A percentile compares a stretch with the other conserved stretches of the same genome.
Evolutionary conservation across 2,113 vertebrate species (phyloP).

Genomic region (Chauna torquata): DNA sequence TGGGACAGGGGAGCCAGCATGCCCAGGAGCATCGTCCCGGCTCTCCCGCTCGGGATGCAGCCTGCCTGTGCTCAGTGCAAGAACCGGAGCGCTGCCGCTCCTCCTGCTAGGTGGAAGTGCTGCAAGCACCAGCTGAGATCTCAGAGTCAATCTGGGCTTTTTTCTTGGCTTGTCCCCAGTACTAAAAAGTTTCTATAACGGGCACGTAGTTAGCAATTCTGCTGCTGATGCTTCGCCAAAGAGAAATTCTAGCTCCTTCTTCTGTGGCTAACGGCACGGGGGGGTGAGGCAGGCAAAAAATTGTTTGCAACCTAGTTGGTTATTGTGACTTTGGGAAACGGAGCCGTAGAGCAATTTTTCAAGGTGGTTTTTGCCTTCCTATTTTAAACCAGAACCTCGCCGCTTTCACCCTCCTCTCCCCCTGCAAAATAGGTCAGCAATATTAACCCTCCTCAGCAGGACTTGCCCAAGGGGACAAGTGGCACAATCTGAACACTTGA

Average conservation of each 20-base stretch:
- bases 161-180: constrained; percentile 55
- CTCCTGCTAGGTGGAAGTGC: not conserved
- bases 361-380: not conserved
- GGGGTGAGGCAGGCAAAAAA: not conserved
- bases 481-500: not conserved
- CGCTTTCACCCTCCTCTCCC: not conserved
- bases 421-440: not conserved
- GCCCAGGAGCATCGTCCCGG: not conserved
- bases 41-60: not conserved
- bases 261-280: not conserved
- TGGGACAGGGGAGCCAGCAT: rapidly evolving
- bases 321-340: not conserved
- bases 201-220: constrained; percentile 10
- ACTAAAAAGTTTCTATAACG: constrained; percentile 62
- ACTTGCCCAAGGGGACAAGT: constrained; percentile 46
- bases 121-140: constrained; percentile 51
- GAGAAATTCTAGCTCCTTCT: constrained; percentile 46
- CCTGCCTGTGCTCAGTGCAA: not conserved
- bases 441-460: not conserved
- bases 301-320: not conserved
- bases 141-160: constrained; percentile 46
- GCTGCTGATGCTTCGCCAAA: constrained; percentile 40
- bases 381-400: not conserved
- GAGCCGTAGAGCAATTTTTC: not conserved
- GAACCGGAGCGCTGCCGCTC: not conserved